Evolutionary conservation across 2,113 vertebrate species (phyloP).

Genomic region (Tychaedon coryphoeus): DNA sequence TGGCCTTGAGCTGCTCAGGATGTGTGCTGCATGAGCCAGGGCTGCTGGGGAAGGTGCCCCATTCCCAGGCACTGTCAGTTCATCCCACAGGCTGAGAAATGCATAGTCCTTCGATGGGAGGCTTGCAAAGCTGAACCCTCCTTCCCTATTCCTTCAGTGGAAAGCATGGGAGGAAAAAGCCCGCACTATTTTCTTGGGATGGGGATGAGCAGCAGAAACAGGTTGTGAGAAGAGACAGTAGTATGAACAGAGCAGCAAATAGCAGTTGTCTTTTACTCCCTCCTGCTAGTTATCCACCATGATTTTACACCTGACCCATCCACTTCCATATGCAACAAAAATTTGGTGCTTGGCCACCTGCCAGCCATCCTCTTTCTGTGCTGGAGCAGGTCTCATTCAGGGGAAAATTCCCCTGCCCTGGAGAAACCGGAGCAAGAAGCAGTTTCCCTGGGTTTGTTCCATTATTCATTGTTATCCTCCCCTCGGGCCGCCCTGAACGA

Average conservation of each 20-base stretch:
- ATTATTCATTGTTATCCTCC: constrained; percentile 43
- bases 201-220: not conserved
- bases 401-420: not conserved
- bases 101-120: not conserved
- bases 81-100: not conserved
- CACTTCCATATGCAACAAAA: not conserved
- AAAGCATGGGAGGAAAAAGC: not conserved
- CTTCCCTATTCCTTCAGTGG: not conserved
- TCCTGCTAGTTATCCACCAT: not conserved
- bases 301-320: not conserved
- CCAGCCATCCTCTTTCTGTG: not conserved
- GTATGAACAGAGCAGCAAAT: accelerated
- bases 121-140: not conserved
- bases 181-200: not conserved
- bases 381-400: not conserved
- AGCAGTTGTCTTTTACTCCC: not conserved
- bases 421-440: not conserved
- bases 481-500: not conserved
- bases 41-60: not conserved
- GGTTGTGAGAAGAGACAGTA: not conserved
- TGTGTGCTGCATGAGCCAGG: not conserved
- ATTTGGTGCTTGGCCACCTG: not conserved
- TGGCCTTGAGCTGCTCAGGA: accelerated
- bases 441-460: not conserved
- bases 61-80: not conserved